A percentile compares a stretch with the other conserved stretches of the same genome.
Evolutionary conservation across 2,888 invertebrate species (phyloP).

Genomic region (Sepioteuthis lessoniana): DNA sequence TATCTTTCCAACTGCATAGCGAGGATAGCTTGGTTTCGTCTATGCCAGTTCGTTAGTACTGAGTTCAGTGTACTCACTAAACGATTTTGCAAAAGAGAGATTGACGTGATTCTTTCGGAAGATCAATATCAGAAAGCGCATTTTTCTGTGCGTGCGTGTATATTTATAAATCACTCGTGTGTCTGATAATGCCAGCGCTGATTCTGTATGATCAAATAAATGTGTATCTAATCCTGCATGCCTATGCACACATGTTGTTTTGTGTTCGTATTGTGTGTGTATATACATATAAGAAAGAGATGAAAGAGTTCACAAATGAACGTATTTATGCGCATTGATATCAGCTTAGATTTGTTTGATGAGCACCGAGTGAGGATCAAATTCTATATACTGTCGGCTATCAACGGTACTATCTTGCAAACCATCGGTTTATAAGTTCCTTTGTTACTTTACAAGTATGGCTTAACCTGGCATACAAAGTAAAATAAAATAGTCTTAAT

Average conservation of each 20-base stretch:
- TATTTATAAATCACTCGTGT: not conserved
- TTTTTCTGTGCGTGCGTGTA: not conserved
- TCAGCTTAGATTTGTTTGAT: not conserved
- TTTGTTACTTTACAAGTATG: too few relatives aligned
- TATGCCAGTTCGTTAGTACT: not conserved
- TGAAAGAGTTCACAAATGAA: not conserved
- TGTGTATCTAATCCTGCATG: not conserved
- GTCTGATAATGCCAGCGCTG: not conserved
- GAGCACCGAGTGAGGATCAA: too few relatives aligned
- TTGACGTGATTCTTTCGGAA: not conserved
- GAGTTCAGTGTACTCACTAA: not conserved
- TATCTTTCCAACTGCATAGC: not conserved
- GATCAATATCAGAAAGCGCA: not conserved
- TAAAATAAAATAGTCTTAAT: too few relatives aligned
- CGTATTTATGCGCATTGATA: not conserved
- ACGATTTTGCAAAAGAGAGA: not conserved
- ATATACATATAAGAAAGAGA: not conserved
- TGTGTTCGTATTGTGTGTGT: not conserved
- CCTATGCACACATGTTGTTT: accelerated
- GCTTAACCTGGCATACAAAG: too few relatives aligned
- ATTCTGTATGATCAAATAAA: not conserved
- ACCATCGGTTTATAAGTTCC: too few relatives aligned
- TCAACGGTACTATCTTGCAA: too few relatives aligned
- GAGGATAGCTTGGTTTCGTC: not conserved
- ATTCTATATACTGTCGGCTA: too few relatives aligned